These are phyloP conservation scores for Actinernus sp. DNA, from an alignment of 92 coral and sea anemone species.

Conservation along the genomic window DNA sequence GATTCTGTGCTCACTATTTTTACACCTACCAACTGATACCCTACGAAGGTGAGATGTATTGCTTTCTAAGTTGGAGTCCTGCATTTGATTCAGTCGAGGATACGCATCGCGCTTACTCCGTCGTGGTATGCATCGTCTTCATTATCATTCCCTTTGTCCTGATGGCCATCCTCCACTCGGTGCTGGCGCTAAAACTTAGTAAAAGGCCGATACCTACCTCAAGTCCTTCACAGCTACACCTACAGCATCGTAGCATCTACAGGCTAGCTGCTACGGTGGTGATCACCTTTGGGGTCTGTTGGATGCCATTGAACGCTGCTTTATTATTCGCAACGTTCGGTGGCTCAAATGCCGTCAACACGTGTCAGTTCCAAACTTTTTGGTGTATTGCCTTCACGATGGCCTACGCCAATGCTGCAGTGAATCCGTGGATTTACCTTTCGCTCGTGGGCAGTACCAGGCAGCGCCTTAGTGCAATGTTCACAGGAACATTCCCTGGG, in stretches of 20 bases:
- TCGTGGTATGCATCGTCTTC: background rate
- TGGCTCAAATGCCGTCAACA: background rate
- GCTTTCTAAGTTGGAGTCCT: conserved; percentile 12
- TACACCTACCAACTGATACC: background rate
- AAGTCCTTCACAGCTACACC: too few relatives aligned
- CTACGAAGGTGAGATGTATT: background rate
- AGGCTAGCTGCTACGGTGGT: conserved; percentile 1
- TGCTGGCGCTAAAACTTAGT: conserved; percentile 7
- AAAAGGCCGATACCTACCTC: too few relatives aligned
- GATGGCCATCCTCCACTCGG: background rate
- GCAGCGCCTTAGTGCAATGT: too few relatives aligned
- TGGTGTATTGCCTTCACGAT: conserved; percentile 2
- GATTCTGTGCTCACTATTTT: conserved; percentile 3
- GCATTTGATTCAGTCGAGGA: background rate
- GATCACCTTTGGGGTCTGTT: conserved; percentile 3
- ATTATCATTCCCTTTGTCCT: conserved; percentile 5
- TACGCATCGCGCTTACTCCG: background rate
- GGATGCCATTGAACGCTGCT: conserved; percentile 4
- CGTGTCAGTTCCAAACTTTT: background rate
- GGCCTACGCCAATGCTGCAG: conserved; percentile 16
- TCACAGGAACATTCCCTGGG: too few relatives aligned
- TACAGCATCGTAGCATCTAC: conserved; percentile 6
- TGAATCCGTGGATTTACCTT: conserved; percentile 27
- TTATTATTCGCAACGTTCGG: background rate
- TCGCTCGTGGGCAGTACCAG: background rate